A percentile compares a stretch with the other conserved stretches of the same genome.
phyloP scores from a whole-genome alignment of 1,140 invertebrate genomes.

The Adelges cooleyi region DNA sequence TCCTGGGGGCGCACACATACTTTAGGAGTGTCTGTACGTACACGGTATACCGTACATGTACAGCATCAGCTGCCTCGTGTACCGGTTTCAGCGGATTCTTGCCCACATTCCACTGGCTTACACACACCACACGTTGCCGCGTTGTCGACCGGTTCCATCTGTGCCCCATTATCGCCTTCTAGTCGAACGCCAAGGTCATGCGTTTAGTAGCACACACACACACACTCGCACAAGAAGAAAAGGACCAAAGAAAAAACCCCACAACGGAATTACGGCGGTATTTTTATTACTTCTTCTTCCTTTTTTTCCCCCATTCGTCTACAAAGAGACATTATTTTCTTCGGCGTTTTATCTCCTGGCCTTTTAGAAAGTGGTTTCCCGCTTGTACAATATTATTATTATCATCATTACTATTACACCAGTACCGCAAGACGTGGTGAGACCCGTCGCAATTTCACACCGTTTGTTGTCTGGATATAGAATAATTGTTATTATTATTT shows the following conservation, averaged over 20 bases:
- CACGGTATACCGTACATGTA: background rate
- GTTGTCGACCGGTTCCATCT: constrained; percentile 1
- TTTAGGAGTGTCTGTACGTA: constrained; percentile 3
- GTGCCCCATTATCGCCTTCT: constrained; percentile 6
- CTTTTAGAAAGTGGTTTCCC: constrained; percentile 8
- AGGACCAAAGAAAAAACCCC: constrained; percentile 12
- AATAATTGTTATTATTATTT: too few relatives aligned
- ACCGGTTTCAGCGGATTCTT: constrained; percentile 6
- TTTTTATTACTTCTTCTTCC: background rate
- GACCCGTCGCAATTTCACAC: too few relatives aligned
- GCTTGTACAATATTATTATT: too few relatives aligned
- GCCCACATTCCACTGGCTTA: constrained; percentile 10
- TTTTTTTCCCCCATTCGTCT: background rate
- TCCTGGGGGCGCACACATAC: background rate
- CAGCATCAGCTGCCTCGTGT: constrained; percentile 24
- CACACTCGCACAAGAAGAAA: background rate
- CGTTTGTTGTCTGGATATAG: too few relatives aligned
- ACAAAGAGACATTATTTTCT: background rate
- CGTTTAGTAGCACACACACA: constrained; percentile 5
- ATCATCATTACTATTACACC: too few relatives aligned
- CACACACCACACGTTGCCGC: background rate
- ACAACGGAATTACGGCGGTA: background rate
- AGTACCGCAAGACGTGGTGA: too few relatives aligned
- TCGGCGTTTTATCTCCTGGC: too few relatives aligned
- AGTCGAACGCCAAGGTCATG: constrained; percentile 19